These are phyloP conservation scores for Megaceryle torquata DNA, from an alignment of 2,113 vertebrate genomes.

Conservation along the genomic window DNA sequence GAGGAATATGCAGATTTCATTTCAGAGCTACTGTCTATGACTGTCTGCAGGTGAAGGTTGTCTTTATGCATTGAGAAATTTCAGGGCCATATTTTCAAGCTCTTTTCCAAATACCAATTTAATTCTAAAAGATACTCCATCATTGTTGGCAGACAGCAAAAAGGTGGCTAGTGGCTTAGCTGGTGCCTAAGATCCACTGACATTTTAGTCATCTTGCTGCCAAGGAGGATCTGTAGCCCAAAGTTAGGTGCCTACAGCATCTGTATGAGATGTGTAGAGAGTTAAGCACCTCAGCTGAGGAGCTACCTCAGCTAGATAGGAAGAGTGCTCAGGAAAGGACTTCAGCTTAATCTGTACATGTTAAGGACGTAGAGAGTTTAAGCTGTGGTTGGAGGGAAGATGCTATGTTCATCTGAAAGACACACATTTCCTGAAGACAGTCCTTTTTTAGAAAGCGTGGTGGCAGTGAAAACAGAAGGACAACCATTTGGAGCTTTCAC, in stretches of 20 bases:
- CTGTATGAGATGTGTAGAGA: fast-evolving
- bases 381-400: neutral
- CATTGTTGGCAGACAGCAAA: neutral
- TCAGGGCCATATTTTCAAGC: neutral
- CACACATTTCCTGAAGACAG: neutral
- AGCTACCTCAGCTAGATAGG: neutral
- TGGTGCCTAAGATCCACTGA: neutral
- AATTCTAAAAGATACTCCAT: neutral
- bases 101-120: neutral
- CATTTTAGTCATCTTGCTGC: neutral
- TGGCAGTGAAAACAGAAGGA: neutral
- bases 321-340: neutral
- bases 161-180: neutral
- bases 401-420: neutral
- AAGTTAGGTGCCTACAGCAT: neutral
- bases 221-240: neutral
- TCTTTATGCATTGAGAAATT: neutral
- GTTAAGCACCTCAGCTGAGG: neutral
- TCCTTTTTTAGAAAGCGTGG: neutral
- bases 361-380: neutral
- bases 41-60: neutral
- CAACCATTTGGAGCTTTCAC: neutral
- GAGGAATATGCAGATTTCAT: neutral
- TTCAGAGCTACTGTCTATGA: neutral
- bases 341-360: neutral